These are phyloP conservation scores for Calyptomena viridis DNA, from an alignment of 2,113 vertebrate genomes.

Conservation along the genomic window DNA sequence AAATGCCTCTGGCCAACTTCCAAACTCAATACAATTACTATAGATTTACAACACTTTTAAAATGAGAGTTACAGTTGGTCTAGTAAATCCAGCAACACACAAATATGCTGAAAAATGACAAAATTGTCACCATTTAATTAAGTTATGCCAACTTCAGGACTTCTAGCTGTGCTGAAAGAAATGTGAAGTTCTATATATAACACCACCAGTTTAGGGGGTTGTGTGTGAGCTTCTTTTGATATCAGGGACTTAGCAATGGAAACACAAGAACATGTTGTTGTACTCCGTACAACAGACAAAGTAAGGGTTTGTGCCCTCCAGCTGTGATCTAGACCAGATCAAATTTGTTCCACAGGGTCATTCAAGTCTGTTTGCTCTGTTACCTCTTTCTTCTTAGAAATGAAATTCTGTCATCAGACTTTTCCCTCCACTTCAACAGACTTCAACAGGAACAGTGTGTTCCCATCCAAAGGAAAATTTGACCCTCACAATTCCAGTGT, in stretches of 20 bases:
- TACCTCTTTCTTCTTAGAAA: not conserved
- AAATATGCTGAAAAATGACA: slow-evolving; percentile 2
- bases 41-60: not conserved
- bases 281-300: not conserved
- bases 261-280: not conserved
- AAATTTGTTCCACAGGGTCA: not conserved
- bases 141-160: slow-evolving; percentile 1
- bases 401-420: not conserved
- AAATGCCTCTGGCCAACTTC: slow-evolving; percentile 20
- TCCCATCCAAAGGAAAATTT: not conserved
- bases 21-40: not conserved
- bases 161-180: not conserved
- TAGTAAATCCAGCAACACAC: not conserved
- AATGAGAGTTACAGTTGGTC: not conserved
- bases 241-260: not conserved
- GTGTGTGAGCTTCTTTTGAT: not conserved
- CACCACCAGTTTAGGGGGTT: not conserved
- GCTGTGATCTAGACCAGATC: not conserved
- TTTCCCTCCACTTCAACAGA: not conserved
- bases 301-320: not conserved
- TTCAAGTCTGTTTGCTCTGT: not conserved
- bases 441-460: not conserved
- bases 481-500: not conserved
- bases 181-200: not conserved
- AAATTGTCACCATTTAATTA: slow-evolving; percentile 8